Evolutionary conservation across 2,113 vertebrate genomes (phyloP).

Genomic region (Dasyornis broadbenti): DNA sequence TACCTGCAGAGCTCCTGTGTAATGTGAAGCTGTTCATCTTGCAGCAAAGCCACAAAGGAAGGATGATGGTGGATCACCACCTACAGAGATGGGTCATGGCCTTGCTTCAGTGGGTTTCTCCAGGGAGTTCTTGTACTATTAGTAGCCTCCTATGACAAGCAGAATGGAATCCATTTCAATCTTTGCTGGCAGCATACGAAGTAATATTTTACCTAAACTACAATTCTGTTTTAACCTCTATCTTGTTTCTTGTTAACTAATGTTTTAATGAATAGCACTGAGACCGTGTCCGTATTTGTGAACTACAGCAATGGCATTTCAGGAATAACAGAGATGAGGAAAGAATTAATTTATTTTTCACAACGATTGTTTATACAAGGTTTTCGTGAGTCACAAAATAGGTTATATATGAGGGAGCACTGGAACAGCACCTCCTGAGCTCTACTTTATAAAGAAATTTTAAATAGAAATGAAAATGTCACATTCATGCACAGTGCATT

Average conservation of each 20-base stretch:
- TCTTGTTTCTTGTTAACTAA: background rate
- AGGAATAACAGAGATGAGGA: background rate
- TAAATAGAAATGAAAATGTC: slow-evolving; percentile 53
- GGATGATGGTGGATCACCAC: background rate
- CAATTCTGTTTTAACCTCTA: background rate
- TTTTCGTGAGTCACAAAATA: slow-evolving; percentile 13
- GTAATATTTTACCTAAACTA: background rate
- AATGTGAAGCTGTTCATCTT: background rate
- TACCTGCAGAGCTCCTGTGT: slow-evolving; percentile 16
- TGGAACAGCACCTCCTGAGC: background rate
- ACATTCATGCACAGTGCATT: background rate
- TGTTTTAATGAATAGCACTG: background rate
- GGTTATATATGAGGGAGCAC: background rate
- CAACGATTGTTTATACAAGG: slow-evolving; percentile 2
- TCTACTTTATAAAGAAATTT: slow-evolving; percentile 6
- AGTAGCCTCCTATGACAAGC: background rate
- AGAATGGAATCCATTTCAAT: background rate
- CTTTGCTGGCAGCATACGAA: background rate
- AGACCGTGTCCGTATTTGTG: background rate
- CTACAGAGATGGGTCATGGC: background rate
- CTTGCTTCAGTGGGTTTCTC: background rate
- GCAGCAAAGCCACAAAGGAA: background rate
- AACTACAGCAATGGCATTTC: slow-evolving; percentile 10
- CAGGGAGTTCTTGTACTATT: background rate
- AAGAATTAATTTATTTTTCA: background rate